Percentiles rank a stretch among this genome's conserved stretches.
These are phyloP conservation scores for Coelopa pilipes DNA, from an alignment of 2,888 invertebrate species.

Conservation along the genomic window DNA sequence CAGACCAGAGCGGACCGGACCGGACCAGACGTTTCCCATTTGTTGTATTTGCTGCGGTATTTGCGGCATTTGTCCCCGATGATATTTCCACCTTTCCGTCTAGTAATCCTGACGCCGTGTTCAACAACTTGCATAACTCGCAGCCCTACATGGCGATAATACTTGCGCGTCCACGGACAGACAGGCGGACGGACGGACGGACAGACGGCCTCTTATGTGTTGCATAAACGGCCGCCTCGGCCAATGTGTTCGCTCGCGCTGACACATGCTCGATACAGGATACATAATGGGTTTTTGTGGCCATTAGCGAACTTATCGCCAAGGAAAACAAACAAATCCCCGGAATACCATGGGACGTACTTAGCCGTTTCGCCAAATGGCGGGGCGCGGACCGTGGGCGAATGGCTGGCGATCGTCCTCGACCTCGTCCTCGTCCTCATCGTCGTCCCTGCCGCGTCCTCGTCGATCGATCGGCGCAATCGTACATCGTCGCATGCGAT, in stretches of 20 bases:
- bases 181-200: too few species aligned
- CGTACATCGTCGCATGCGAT: too few species aligned
- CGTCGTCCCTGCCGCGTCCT: too few species aligned
- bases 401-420: too few species aligned
- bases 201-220: neutral
- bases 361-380: too few species aligned
- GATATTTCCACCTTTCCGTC: conserved; percentile 3
- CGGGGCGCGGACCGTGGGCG: too few species aligned
- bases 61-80: conserved; percentile 6
- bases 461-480: too few species aligned
- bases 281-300: neutral
- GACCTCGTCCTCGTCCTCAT: too few species aligned
- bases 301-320: conserved; percentile 11
- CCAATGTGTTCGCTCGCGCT: neutral
- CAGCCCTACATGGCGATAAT: neutral
- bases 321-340: conserved; percentile 20
- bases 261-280: conserved; percentile 16
- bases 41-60: neutral
- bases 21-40: neutral
- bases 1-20: neutral
- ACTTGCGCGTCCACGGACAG: neutral
- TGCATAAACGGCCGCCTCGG: neutral
- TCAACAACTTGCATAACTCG: conserved; percentile 19
- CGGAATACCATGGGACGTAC: conserved; percentile 1
- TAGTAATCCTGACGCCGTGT: conserved; percentile 30